Base-by-base conservation (phyloP, 2,888 invertebrate genomes). In the Trichopria drosophilae region DNA sequence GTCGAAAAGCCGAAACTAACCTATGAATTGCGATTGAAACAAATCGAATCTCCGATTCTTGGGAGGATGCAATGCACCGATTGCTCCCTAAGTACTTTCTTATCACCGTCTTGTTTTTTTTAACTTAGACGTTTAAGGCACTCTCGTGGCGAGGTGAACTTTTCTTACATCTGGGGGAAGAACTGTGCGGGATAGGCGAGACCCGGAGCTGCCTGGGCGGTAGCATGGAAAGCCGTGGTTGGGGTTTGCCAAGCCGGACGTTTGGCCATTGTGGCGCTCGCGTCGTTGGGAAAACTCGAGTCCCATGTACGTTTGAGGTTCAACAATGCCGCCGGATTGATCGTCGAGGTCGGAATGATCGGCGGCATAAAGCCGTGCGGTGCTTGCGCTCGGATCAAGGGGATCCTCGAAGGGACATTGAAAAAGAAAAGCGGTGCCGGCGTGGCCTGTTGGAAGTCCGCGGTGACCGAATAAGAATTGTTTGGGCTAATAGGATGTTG, bases 261-360 rank as follows among this genome's bases (percentile, higher is more conserved):
- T 57, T 74, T 74, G 16, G 71, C 59, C 7, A 68, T 60, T 24
- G 57, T 51, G 20, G 58, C 58, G 34, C 65, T 55, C 23, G 67
- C 60, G 36, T 76, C 79, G 9, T 80, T 80, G 1, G 84, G 80
- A 64, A 88, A 88, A 1, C 88, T 87, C 64, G 82, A 83, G 31
- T 88, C 88, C 77, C 87, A 88, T 1, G 81, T 81, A 2, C 88
- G 79, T 71, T 88, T 88, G 54, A 85, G 79, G 2, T 76, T 73
- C 55, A 77, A 68, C 7, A 77, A 32, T 78, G 82, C 62, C 71
- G 71, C 64, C 68, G 71, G 73, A 59, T 75, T 72, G 7, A 76
- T 53, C 10, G 67, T 65, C 3, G 64, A 61, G 24, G 74, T 59
- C 55, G 57, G 59, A 3, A 69, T 58, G 18, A 72, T 64, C 46